A percentile compares a stretch with the other conserved stretches of the same genome.
Conservation (phyloP, 2,797 vertebrate genomes). For the Sciaenops ocellatus region DNA sequence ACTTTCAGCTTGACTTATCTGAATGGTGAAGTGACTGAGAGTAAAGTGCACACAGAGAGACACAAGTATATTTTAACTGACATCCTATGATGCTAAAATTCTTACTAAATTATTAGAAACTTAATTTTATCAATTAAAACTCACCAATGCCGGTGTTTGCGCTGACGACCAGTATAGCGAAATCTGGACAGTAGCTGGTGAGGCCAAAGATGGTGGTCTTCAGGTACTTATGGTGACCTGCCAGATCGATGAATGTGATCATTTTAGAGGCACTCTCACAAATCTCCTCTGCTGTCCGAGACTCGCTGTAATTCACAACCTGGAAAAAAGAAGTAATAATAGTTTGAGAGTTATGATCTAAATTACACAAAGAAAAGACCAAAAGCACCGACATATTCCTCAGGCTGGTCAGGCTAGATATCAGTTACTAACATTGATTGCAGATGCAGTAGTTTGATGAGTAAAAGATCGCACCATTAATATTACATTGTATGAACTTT, state of each 20-base stretch:
- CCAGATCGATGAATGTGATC: conserved; percentile 99
- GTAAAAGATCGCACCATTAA: neutral
- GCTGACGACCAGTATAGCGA: conserved; percentile 98
- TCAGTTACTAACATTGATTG: neutral
- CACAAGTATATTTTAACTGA: neutral
- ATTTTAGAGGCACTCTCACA: conserved; percentile 99
- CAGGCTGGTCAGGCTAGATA: neutral
- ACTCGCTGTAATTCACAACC: conserved; percentile 99
- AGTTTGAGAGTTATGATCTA: neutral
- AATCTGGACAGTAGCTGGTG: conserved; percentile 98
- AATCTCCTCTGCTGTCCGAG: conserved; percentile 96
- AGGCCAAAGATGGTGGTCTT: conserved; percentile 99
- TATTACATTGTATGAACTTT: neutral
- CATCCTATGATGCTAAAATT: neutral
- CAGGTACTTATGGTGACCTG: conserved; percentile 98
- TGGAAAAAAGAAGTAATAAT: conserved; percentile 54
- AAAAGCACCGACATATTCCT: neutral
- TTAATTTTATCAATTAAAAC: conserved; percentile 25
- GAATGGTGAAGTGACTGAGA: neutral
- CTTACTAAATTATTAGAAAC: neutral
- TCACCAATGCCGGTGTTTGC: conserved; percentile 98
- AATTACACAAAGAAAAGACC: neutral
- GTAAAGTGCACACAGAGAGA: neutral
- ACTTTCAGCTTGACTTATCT: conserved; percentile 8
- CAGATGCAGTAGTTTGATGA: neutral